Percentiles rank a stretch among this genome's conserved stretches.
Conservation (phyloP, 2,888 invertebrate genomes). For the Papilio demoleus region DNA sequence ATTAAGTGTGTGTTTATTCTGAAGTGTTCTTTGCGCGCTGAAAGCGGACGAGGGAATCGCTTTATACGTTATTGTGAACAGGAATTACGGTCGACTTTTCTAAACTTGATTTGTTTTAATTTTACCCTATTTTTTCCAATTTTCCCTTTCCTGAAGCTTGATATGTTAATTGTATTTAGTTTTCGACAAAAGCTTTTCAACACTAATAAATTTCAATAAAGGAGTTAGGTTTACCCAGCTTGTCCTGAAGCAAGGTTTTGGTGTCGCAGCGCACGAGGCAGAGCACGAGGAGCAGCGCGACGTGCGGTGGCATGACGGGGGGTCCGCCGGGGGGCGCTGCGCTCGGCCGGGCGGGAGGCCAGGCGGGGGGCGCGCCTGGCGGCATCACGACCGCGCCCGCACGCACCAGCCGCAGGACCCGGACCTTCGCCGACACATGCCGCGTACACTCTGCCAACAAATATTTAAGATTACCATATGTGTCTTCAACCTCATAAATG, state of each 20-base stretch:
- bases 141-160: conserved; percentile 5
- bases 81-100: conserved; percentile 22
- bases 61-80: conserved; percentile 20
- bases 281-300: conserved; percentile 69
- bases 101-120: conserved; percentile 35
- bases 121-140: conserved; percentile 15
- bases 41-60: conserved; percentile 6
- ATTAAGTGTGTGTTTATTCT: conserved; percentile 14
- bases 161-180: conserved; percentile 25
- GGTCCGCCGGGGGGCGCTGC: background rate
- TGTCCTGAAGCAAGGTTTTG: conserved; percentile 75
- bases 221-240: conserved; percentile 75
- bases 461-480: no score
- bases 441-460: no score
- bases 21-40: background rate
- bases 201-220: background rate
- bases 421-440: conserved; percentile 31
- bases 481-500: no score
- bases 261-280: conserved; percentile 78
- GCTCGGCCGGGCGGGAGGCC: conserved; percentile 40
- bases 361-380: conserved; percentile 39
- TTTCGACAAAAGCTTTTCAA: background rate
- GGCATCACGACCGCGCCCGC: conserved; percentile 48
- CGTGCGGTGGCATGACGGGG: conserved; percentile 65
- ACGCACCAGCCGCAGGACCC: conserved; percentile 40